Base-by-base conservation (phyloP, 1,140 invertebrate species). In the Apocrypta bakeri region DNA sequence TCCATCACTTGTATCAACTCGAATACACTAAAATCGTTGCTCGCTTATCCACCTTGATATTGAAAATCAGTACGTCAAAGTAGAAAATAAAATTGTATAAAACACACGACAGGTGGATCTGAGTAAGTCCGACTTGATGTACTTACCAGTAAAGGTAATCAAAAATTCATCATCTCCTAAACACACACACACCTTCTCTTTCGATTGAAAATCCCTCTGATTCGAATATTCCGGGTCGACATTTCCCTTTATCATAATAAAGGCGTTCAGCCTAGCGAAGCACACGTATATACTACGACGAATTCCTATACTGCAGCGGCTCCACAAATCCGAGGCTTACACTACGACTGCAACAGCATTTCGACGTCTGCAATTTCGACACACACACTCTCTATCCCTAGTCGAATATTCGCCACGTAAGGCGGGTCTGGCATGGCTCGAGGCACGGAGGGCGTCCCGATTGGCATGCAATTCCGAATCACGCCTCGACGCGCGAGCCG, bases 401-500 rank as follows among this genome's bases (percentile, higher is more conserved):
- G 25, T 27, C 29, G 63, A 56, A 66, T 61, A 68, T 66, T 79
- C 68, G 33, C 64, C 42, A 29, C 12, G 29, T 61, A 33, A 42
- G 42, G 71, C 71, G 40, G 25, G n/a, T 7, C 21, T 25, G 31
- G 33, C 71, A 48, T 27, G n/a, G 31, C 40, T 21, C 40, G 31
- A 24, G 31, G 31, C 74, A 56, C 48, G 17, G 48, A 17, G 48
- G 6, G 48, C 17, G 48, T 0, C 14, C 25, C 76, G 63, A 87
- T 88, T 88, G 87, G 85, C 85, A 87, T 86, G 87, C 87, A 84
- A 88, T 87, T 85, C 85, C n/a, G 71, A 85, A 86, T 82, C 84
- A 79, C 81, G 80, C 71, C 81, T 83, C 71, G 83, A 73, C 84
- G 24, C 71, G 83, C 64, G 79, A 82, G 85, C 11, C 71, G 84